phyloP scores from a whole-genome alignment of 2,888 invertebrate genomes.

The Arge pagana region DNA sequence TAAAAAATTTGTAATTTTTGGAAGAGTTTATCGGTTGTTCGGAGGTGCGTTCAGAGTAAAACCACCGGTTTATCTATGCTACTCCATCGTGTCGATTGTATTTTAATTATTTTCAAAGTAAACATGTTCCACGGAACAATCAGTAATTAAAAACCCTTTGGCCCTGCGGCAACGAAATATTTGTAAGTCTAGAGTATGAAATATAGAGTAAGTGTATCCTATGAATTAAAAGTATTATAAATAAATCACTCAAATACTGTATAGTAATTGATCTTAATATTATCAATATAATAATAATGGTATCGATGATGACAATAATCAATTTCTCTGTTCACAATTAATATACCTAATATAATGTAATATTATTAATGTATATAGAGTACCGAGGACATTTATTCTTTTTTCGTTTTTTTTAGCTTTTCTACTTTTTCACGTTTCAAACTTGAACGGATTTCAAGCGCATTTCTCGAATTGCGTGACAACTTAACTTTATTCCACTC shows the following conservation, averaged over 20 bases:
- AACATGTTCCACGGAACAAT: conserved; percentile 2
- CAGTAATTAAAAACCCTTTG: neutral
- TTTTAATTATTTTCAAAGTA: no score
- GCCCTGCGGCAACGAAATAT: neutral
- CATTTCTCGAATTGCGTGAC: neutral
- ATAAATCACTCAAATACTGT: conserved; percentile 23
- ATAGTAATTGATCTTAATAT: conserved; percentile 12
- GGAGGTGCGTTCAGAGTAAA: no score
- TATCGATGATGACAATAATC: neutral
- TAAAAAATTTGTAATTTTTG: no score
- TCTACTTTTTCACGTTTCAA: no score
- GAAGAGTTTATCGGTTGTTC: no score
- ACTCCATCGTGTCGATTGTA: no score
- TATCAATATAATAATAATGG: conserved; percentile 13
- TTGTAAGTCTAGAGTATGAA: neutral
- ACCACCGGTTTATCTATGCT: no score
- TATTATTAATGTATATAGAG: neutral
- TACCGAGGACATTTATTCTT: neutral
- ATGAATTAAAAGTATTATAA: conserved; percentile 19
- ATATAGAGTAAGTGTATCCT: conserved; percentile 7
- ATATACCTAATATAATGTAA: conserved; percentile 1
- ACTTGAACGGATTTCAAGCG: neutral
- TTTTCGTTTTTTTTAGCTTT: neutral
- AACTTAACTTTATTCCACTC: neutral
- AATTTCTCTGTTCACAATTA: conserved; percentile 5